Conservation (phyloP, 2,113 vertebrate genomes). For the Pholis gunnellus region DNA sequence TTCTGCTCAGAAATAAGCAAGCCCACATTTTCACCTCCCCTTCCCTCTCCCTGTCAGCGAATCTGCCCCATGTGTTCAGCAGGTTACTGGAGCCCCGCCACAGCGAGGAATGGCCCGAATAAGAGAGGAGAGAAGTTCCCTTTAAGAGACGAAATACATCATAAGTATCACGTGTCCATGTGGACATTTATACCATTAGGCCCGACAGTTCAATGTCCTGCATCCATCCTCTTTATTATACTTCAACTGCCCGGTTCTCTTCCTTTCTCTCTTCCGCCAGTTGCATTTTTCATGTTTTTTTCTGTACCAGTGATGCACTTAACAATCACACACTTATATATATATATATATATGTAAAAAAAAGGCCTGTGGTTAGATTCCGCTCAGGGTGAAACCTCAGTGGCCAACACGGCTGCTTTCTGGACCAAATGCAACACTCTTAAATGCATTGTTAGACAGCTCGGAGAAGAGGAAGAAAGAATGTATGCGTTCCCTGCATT, state of each 20-base stretch:
- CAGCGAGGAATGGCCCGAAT: not conserved
- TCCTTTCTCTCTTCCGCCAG: slow-evolving; percentile 1
- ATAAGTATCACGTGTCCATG: not conserved
- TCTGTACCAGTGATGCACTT: not conserved
- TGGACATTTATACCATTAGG: no score
- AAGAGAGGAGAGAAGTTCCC: slow-evolving; percentile 11
- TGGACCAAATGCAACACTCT: slow-evolving; percentile 8
- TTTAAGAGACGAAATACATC: slow-evolving; percentile 19
- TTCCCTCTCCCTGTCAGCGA: slow-evolving; percentile 21
- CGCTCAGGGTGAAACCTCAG: slow-evolving; percentile 16
- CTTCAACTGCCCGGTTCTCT: slow-evolving; percentile 27
- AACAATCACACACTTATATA: slow-evolving; percentile 33
- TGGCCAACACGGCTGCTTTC: slow-evolving; percentile 8
- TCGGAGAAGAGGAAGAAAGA: not conserved
- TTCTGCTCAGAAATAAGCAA: slow-evolving; percentile 4
- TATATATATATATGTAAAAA: not conserved
- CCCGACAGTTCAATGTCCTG: not conserved
- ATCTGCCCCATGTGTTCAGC: slow-evolving; percentile 58
- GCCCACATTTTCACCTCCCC: slow-evolving; percentile 32
- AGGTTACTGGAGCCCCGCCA: slow-evolving; percentile 64
- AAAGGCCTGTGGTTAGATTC: slow-evolving; percentile 16
- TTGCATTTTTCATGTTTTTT: slow-evolving; percentile 2
- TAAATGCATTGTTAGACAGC: slow-evolving; percentile 6
- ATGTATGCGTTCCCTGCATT: not conserved
- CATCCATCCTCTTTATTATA: slow-evolving; percentile 14